Evolutionary conservation across 2,113 vertebrate species (phyloP).

Genomic region (Calidris pugnax): DNA sequence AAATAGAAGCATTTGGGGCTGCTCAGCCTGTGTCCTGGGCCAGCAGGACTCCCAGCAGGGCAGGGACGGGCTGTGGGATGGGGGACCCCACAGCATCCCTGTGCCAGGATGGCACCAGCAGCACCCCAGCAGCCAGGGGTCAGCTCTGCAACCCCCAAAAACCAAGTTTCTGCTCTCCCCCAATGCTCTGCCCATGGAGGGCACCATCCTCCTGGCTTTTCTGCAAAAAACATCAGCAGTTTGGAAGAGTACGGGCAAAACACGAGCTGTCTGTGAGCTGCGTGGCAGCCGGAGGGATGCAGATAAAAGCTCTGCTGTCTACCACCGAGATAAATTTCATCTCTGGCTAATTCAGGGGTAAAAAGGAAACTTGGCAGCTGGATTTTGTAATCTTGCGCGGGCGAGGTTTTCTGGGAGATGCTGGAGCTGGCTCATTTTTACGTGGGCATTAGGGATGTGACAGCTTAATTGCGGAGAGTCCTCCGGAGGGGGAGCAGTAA

Average conservation of each 20-base stretch:
- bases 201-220: not conserved
- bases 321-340: not conserved
- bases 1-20: not conserved
- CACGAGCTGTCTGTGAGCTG: not conserved
- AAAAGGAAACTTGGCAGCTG: conserved; percentile 8
- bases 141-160: not conserved
- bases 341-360: conserved; percentile 16
- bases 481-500: conserved; percentile 30
- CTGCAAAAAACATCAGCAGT: not conserved
- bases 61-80: rapidly evolving
- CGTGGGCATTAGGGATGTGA: conserved; percentile 62
- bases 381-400: not conserved
- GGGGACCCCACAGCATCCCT: not conserved
- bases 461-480: conserved; percentile 66
- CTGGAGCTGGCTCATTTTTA: conserved; percentile 44
- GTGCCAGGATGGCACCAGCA: not conserved
- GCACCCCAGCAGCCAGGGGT: not conserved
- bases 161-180: not conserved
- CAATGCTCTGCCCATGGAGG: not conserved
- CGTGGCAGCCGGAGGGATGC: not conserved
- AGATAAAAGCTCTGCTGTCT: conserved; percentile 40
- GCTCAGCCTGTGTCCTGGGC: not conserved
- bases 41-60: not conserved
- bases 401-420: not conserved
- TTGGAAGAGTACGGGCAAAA: not conserved